These are phyloP conservation scores for Luscinia luscinia DNA, from an alignment of 2,797 vertebrate species.

Conservation along the genomic window DNA sequence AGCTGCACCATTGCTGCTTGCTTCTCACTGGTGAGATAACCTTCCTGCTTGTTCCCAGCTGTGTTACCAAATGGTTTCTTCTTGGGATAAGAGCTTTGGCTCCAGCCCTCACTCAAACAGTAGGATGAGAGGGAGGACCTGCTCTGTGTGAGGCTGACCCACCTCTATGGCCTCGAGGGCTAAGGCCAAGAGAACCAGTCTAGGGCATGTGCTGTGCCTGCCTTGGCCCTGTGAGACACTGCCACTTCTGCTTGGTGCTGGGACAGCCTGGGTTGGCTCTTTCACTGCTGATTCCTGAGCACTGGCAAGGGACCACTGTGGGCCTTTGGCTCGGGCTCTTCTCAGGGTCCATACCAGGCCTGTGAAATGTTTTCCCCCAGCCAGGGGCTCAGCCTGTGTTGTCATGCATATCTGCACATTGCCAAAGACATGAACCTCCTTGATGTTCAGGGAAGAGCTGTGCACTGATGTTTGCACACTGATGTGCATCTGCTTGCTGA, in stretches of 20 bases:
- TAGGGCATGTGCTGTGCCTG: background rate
- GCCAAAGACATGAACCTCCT: background rate
- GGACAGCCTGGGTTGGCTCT: background rate
- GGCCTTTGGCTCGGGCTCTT: background rate
- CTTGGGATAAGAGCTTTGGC: background rate
- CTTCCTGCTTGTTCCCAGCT: background rate
- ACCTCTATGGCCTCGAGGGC: background rate
- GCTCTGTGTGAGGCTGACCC: background rate
- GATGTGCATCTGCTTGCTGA: background rate
- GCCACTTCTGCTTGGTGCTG: background rate
- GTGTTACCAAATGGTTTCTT: background rate
- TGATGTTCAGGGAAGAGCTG: background rate
- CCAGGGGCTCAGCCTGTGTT: background rate
- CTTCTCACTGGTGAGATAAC: background rate
- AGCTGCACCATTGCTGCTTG: background rate
- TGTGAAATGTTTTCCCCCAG: background rate
- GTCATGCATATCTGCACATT: background rate
- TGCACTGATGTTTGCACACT: background rate
- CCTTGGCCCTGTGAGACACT: background rate
- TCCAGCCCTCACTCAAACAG: background rate
- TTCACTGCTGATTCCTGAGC: background rate
- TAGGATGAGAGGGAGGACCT: background rate
- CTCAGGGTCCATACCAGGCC: background rate
- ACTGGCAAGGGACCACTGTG: background rate
- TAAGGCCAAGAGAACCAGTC: background rate